Percentiles rank a stretch among this genome's conserved stretches.
Evolutionary conservation across 2,888 invertebrate species (phyloP).

Genomic region (Arctia plantaginis): DNA sequence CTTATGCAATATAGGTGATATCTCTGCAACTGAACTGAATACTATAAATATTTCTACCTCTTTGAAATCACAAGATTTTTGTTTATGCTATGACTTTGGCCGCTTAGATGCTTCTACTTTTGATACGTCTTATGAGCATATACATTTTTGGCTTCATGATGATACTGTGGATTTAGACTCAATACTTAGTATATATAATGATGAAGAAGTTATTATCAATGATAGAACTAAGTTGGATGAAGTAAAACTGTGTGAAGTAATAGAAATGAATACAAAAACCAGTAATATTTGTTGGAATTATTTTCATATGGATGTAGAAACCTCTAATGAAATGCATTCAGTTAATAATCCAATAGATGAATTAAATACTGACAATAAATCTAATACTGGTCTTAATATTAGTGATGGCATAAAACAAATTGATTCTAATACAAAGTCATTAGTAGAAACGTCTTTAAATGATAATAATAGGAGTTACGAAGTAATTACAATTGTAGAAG

Average conservation of each 20-base stretch:
- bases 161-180: slow-evolving; percentile 54
- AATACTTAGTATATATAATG: slow-evolving; percentile 69
- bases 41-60: slow-evolving; percentile 21
- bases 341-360: slow-evolving; percentile 11
- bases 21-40: slow-evolving; percentile 29
- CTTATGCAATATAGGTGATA: slow-evolving; percentile 7
- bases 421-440: background rate
- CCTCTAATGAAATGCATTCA: slow-evolving; percentile 5
- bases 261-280: slow-evolving; percentile 32
- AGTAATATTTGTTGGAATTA: slow-evolving; percentile 49
- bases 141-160: slow-evolving; percentile 69
- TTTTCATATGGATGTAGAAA: slow-evolving; percentile 20
- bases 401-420: background rate
- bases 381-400: background rate
- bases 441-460: background rate
- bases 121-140: slow-evolving; percentile 65
- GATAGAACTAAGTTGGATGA: slow-evolving; percentile 32
- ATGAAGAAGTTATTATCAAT: slow-evolving; percentile 40
- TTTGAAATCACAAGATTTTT: slow-evolving; percentile 56
- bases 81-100: slow-evolving; percentile 77
- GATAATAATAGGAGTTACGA: slow-evolving; percentile 6
- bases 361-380: slow-evolving; percentile 12
- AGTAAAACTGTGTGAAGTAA: slow-evolving; percentile 21
- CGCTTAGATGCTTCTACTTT: slow-evolving; percentile 60
- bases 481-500: slow-evolving; percentile 13